Base-by-base conservation (phyloP, 2,113 vertebrate species). In the Glaucidium brasilianum region DNA sequence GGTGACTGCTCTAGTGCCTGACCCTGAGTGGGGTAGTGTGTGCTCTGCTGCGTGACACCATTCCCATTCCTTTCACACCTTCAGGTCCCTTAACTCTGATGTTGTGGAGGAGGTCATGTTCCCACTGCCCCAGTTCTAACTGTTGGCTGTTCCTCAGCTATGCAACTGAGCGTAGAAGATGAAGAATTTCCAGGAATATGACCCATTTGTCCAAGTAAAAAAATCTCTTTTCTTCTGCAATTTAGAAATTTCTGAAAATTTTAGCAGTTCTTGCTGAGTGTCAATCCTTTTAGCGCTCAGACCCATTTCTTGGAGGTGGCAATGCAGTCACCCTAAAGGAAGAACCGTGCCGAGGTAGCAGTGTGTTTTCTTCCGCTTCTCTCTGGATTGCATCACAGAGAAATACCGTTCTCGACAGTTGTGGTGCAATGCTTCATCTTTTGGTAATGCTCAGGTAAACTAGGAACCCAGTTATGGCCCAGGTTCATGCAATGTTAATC, bases 261-360 rank as follows among this genome's bases (percentile, higher is more conserved):
- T 52, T 5, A 19, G 18, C 5, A 47, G 27, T 27, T 76, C 27
- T 82, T 55, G 49, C 14, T 14, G 29, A 29, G 21, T 37, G 21
- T 12, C 29, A 34, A 0, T 27, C 0, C 0, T 49, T 49, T 43
- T 12, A 25, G 26, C 29, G 32, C n/a, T 73, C 0, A 0, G 35
- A 41, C 17, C 23, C 39, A 3, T 58, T 95, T 58, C 62, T 69
- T 77, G 15, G 8, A 52, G n/a, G 18, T 19, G 35, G 12, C 25
- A 45, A 22, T 0, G 2, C 19, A 37, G 47, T 8, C 5, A 4
- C 32, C 56, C 67, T 59, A 16, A 34, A 69, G 62, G 52, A 76
- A 77, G 47, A 69, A 4, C 32, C 1, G 0, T 37, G 21, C 29
- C 1, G 3, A n/a, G 29, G 52, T 3, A 55, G 15, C 34, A 49